phyloP scores from a whole-genome alignment of 2,113 vertebrate species.

The Shinisaurus crocodilurus region DNA sequence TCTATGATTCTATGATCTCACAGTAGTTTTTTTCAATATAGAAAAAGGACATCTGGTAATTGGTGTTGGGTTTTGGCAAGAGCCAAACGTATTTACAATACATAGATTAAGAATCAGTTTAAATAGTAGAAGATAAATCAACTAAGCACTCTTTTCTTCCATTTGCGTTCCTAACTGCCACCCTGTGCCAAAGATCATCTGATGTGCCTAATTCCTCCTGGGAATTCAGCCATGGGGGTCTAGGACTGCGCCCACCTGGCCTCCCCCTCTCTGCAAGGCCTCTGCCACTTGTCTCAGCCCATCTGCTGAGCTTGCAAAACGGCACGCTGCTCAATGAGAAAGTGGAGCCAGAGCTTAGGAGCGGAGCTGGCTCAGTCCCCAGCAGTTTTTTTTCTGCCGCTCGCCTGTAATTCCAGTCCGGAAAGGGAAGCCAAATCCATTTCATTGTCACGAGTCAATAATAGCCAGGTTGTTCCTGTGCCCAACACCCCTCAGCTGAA shows the following conservation, averaged over 20 bases:
- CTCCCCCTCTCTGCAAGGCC: neutral
- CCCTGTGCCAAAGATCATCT: neutral
- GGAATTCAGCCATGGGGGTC: neutral
- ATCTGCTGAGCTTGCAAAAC: neutral
- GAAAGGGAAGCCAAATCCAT: neutral
- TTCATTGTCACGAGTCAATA: neutral
- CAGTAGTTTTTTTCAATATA: neutral
- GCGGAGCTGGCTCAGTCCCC: neutral
- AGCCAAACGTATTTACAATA: neutral
- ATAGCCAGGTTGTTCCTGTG: neutral
- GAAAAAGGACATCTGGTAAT: neutral
- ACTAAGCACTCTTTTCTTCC: neutral
- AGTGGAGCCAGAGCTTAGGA: neutral
- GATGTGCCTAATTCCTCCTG: neutral
- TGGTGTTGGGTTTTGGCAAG: neutral
- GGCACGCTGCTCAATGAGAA: fast-evolving
- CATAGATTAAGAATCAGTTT: neutral
- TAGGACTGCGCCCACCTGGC: fast-evolving
- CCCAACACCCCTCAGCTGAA: neutral
- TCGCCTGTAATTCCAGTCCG: neutral
- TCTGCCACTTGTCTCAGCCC: neutral
- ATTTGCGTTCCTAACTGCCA: neutral
- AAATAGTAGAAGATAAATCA: neutral
- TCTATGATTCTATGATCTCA: too few species aligned
- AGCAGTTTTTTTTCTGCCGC: neutral